A percentile compares a stretch with the other conserved stretches of the same genome.
These are phyloP conservation scores for Lycaon pictus DNA, from an alignment of 2,113 vertebrate species.

Conservation along the genomic window DNA sequence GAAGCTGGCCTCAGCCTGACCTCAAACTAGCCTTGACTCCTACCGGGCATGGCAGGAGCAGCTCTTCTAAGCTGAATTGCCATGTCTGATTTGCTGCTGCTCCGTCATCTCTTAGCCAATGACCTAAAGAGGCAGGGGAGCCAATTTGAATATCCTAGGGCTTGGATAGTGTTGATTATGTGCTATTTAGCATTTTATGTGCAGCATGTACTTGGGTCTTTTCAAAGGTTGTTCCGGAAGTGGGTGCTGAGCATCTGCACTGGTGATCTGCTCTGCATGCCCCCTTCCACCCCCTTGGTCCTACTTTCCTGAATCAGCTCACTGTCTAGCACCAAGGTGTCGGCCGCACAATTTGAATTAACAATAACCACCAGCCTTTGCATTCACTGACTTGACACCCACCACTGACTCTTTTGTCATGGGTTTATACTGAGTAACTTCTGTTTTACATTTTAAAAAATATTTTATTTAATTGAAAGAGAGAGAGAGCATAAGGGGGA, in stretches of 20 bases:
- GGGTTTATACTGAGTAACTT: neutral
- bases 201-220: neutral
- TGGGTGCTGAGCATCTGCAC: neutral
- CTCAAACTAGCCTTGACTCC: neutral
- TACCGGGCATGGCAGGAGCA: neutral
- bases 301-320: neutral
- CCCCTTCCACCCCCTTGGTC: neutral
- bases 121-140: neutral
- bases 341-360: neutral
- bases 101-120: neutral
- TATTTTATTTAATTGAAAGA: too few species aligned
- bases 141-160: neutral
- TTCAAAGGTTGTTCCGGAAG: neutral
- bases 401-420: neutral
- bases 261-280: fast-evolving
- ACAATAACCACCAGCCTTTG: neutral
- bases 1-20: neutral
- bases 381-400: neutral
- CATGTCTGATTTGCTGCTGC: too few species aligned
- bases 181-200: neutral
- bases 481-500: too few species aligned
- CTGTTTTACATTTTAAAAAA: neutral
- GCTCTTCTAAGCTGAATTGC: neutral
- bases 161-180: too few species aligned
- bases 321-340: neutral